Evolutionary conservation across 1,140 invertebrate species (phyloP).

Genomic region (Nylanderia fulva): DNA sequence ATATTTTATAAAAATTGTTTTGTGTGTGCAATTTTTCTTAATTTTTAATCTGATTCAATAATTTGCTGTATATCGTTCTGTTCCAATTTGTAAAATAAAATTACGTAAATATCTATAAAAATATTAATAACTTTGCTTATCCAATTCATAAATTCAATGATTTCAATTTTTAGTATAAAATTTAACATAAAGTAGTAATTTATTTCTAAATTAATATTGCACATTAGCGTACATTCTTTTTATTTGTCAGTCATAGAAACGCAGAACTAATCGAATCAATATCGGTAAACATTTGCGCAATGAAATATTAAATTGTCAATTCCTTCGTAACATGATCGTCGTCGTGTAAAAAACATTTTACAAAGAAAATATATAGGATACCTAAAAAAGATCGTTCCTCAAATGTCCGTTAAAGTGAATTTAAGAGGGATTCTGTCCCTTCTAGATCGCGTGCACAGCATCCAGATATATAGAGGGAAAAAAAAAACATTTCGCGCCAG

Average conservation of each 20-base stretch:
- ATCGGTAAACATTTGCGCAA: too few species aligned
- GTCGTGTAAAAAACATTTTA: not conserved
- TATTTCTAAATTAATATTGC: not conserved
- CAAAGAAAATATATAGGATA: not conserved
- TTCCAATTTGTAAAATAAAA: not conserved
- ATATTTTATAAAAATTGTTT: not conserved
- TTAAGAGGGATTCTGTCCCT: not conserved
- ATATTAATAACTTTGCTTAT: not conserved
- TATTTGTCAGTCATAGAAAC: not conserved
- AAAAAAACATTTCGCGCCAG: constrained; percentile 3
- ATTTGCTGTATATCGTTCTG: not conserved
- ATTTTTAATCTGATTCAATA: not conserved
- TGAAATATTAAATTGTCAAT: constrained; percentile 16
- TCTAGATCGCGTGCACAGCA: not conserved
- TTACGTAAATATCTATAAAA: not conserved
- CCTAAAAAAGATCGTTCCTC: not conserved
- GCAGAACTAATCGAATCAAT: not conserved
- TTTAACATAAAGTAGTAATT: not conserved
- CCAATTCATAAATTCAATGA: not conserved
- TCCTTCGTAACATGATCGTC: not conserved
- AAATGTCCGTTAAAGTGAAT: not conserved
- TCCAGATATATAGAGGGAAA: not conserved
- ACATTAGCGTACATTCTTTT: not conserved
- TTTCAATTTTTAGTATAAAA: not conserved
- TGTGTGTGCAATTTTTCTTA: not conserved